Evolutionary conservation across 2,888 invertebrate genomes (phyloP), one percentile per base, ranked within the genome.

Genomic region (Atrina japonica): DNA sequence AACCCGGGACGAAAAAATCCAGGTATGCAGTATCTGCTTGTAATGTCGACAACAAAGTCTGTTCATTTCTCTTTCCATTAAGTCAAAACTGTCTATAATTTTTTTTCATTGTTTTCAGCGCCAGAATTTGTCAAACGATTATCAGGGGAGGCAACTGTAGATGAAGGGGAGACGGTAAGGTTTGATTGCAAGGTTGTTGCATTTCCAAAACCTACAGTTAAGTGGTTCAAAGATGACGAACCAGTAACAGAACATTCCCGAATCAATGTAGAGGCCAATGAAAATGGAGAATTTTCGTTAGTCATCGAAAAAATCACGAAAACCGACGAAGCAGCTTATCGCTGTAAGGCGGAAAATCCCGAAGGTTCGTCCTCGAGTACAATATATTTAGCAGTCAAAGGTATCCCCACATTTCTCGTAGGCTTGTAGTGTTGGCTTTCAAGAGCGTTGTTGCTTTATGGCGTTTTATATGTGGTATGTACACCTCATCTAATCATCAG

Each of bases 251-350:
- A 80, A 56, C 76, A 82, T 45, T 53, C 77, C 5, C 77, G 84
- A 21, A 78, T 83, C 21, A 71, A 70, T 41, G 64, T 79, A 18
- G 81, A 82, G 35, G 59, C 64, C 23, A 70, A 69, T 25, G 84
- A 82, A 40, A 73, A 67, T 21, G 85, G 85, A 7, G 64, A 75
- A 40, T 82, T 80, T 71, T 71, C 72, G 18, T 75, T 87, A 18
- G 76, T 74, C 29, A 72, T 86, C n/a, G 64, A 75, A 47, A 78
- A 80, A 23, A 80, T 85, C 35, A 83, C 78, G 66, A 83, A 83
- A 55, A 82, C 82, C 9, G 87, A 87, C 74, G 86, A 83, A 68
- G 87, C 85, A 7, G 79, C 82, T 7, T 86, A 86, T 73, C 77
- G 80, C 63, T 81, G 84, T 58, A 71, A 78, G 35, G 85, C 85